Base-by-base conservation (phyloP, 2,888 invertebrate genomes). In the Sesia apiformis region DNA sequence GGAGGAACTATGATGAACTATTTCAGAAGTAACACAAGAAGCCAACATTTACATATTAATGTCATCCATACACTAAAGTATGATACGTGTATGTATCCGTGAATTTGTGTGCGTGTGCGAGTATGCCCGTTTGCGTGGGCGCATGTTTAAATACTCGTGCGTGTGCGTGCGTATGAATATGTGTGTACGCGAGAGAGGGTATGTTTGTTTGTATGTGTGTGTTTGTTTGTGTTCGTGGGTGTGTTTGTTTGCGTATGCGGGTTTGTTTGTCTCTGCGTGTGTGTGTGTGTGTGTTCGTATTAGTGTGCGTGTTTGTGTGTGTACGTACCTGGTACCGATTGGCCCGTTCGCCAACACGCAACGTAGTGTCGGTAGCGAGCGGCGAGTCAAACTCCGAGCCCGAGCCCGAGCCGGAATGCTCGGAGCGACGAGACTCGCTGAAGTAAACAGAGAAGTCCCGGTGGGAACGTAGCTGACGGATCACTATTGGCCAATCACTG, bases 381-480 rank as follows among this genome's bases (percentile, higher is more conserved):
- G 82, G 82, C 53, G 79, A 81, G 62, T 84, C 85, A 38, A 74
- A 67, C 2, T 85, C 87, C 4, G 88, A 78, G 90, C 93, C 77
- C 81, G 81, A 81, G 57, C 69, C 70, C 53, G 76, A 93, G 76
- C 92, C 92, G 62, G 93, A 93, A 38, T 62, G 78, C 94, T 94
- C 60, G 93, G 93, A 95, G 94, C 96, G 52, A 94, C 96, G 52
- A 91, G 93, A 70, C 72, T 96, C 95, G 68, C 96, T 95, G 90
- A 98, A 99, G 90, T 96, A 97, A 70, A 95, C 94, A 56, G 95
- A 94, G 88, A 97, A 98, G 79, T 98, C 96, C n/a, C 96, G 95
- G 83, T 98, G 98, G 55, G 94, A 92, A 63, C 95, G 94, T 64
- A 99, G 91, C 81, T 95, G 95, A 58, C 95, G 94, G 62, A 96